Evolutionary conservation across 2,113 vertebrate genomes (phyloP), one percentile per base, ranked within the genome.

Genomic region (Campylomormyrus numenius): DNA sequence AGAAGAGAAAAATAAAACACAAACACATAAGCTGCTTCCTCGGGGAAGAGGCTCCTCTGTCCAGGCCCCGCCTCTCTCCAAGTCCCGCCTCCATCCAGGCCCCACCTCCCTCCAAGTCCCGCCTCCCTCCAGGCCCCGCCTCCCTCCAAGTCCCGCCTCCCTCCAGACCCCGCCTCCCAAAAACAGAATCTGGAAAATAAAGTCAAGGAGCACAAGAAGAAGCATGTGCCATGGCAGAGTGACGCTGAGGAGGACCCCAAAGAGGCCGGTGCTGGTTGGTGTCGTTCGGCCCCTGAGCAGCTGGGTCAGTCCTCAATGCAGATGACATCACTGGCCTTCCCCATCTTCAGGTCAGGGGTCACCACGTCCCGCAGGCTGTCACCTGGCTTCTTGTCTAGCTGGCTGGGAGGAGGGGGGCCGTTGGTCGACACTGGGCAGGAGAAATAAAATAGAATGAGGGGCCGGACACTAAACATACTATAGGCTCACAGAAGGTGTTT

Each of bases 321-420:
- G 96, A 95, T 95, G 94, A 95, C 90, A 48, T 96, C 93, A 10
- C 94, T 94, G 11, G 90, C 89, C 93, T 94, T 96, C 91, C 95
- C 96, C 80, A 95, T 96, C 92, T 94, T 94, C 90, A 92, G 94
- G 88, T 97, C 96, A 49, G 94, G 92, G 19, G 94, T 94, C 19
- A 92, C 91, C 52, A 95, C 89, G 21, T 96, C 97, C 94, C 96
- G 96, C 93, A 95, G 92, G 39, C 89, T 93, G 92, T 95, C 94
- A 0, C 95, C 9, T 0, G 94, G 93, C 93, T 95, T 96, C 93
- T 94, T 97, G 93, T 96, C 96, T 91, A 95, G 92, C 94, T 95
- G 94, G 93, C 94, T 91, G 15, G 95, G 95, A 66, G 91, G 91
- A 1, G 95, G 95, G 1, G 95, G 95, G 88, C 96, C 94, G 0